Percentiles rank a stretch among this genome's conserved stretches.
Conservation (phyloP, 1,140 invertebrate species). For the Drosophila fuyamai region DNA sequence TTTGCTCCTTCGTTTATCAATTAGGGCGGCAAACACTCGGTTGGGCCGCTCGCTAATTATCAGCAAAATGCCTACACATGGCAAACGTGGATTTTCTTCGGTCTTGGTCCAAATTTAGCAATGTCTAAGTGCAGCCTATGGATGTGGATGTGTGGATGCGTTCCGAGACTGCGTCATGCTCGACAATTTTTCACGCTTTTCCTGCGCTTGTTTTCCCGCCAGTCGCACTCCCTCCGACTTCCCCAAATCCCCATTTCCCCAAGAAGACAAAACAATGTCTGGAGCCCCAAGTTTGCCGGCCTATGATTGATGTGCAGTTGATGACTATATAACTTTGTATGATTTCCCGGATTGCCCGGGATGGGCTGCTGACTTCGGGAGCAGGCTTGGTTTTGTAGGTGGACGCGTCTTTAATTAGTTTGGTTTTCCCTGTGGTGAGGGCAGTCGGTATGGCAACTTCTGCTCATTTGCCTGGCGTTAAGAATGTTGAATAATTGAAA, state of each 20-base stretch:
- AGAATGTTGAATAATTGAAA: slow-evolving; percentile 83
- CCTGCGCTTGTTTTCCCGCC: slow-evolving; percentile 45
- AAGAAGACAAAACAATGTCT: slow-evolving; percentile 46
- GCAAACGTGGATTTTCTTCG: slow-evolving; percentile 27
- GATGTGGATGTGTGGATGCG: slow-evolving; percentile 50
- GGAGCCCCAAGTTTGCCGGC: slow-evolving; percentile 58
- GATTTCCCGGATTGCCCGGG: slow-evolving; percentile 58
- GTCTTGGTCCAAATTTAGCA: slow-evolving; percentile 72
- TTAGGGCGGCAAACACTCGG: slow-evolving; percentile 72
- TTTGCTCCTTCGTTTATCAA: slow-evolving; percentile 69
- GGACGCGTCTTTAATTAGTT: slow-evolving; percentile 81
- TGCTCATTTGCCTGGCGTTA: slow-evolving; percentile 75
- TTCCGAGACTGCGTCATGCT: slow-evolving; percentile 69
- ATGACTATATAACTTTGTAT: slow-evolving; percentile 83
- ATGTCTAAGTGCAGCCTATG: slow-evolving; percentile 63
- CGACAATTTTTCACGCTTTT: slow-evolving; percentile 82
- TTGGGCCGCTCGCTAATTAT: slow-evolving; percentile 69
- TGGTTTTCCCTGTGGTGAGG: slow-evolving; percentile 20
- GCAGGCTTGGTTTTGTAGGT: slow-evolving; percentile 66
- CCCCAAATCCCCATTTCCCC: slow-evolving; percentile 1
- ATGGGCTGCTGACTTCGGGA: slow-evolving; percentile 8
- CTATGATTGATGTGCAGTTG: slow-evolving; percentile 82
- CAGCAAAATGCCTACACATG: slow-evolving; percentile 79
- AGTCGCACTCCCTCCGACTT: slow-evolving; percentile 6
- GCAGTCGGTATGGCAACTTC: slow-evolving; percentile 24